A percentile compares a stretch with the other conserved stretches of the same genome.
Evolutionary conservation across 2,113 vertebrate genomes (phyloP).

Genomic region (Gymnogyps californianus): DNA sequence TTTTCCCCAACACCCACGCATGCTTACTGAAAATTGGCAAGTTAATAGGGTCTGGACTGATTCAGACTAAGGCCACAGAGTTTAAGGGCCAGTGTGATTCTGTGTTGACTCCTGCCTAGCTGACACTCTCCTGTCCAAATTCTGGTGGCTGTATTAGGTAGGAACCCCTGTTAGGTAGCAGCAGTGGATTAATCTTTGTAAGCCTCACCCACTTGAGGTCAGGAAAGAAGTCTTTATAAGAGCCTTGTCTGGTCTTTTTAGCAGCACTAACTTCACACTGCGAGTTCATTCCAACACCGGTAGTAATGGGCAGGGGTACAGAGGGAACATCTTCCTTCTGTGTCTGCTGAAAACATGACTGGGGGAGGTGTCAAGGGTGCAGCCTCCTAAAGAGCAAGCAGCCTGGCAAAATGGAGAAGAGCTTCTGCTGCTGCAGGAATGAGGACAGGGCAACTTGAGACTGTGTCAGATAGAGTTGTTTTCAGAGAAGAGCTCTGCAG

Average conservation of each 20-base stretch:
- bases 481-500: background rate
- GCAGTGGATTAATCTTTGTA: background rate
- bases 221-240: background rate
- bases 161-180: background rate
- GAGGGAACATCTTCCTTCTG: background rate
- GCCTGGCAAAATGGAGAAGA: background rate
- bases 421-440: background rate
- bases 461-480: background rate
- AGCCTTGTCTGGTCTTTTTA: background rate
- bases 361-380: background rate
- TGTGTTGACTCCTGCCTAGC: background rate
- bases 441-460: background rate
- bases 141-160: background rate
- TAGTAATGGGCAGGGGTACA: too few species aligned
- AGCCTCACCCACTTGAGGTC: background rate
- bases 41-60: background rate
- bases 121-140: background rate
- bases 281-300: background rate
- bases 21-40: background rate
- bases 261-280: background rate
- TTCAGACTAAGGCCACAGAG: background rate
- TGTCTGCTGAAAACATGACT: background rate
- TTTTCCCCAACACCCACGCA: background rate
- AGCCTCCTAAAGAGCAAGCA: background rate
- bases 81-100: background rate